These are phyloP conservation scores for Thamnaconus septentrionalis DNA, from an alignment of 2,113 vertebrate species.

Conservation along the genomic window DNA sequence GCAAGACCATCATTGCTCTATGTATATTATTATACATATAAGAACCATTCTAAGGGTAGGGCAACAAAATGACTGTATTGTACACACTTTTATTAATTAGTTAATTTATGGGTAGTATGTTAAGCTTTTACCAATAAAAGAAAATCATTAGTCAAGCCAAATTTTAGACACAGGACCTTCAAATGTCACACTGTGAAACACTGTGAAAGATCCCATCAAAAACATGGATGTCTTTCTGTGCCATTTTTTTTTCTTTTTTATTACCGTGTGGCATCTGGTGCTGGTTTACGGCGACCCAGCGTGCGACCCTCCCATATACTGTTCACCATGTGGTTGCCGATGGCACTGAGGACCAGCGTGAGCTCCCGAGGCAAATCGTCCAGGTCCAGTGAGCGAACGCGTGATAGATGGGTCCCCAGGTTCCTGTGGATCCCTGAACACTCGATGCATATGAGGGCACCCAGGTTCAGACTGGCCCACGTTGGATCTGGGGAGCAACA, in stretches of 20 bases:
- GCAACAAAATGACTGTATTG: no score
- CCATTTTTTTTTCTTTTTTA: no score
- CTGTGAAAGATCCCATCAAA: neutral
- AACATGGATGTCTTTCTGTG: no score
- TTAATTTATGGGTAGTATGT: no score
- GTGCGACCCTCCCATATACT: constrained; percentile 68
- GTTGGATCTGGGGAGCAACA: constrained; percentile 61
- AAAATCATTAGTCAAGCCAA: no score
- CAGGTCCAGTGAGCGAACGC: constrained; percentile 67
- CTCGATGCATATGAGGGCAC: constrained; percentile 72
- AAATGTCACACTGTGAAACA: neutral
- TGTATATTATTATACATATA: no score
- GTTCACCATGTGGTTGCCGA: constrained; percentile 72
- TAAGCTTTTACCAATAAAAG: no score
- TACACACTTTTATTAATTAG: no score
- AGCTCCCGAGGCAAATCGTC: constrained; percentile 69
- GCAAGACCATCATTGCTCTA: no score
- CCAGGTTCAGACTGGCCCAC: constrained; percentile 73
- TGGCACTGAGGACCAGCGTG: constrained; percentile 68
- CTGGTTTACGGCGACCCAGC: constrained; percentile 59
- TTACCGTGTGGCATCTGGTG: constrained; percentile 65
- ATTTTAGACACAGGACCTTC: no score
- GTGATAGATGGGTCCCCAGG: constrained; percentile 70
- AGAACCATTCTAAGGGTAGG: no score
- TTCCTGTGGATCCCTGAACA: constrained; percentile 74